These are phyloP conservation scores for Nerophis lumbriciformis DNA, from an alignment of 2,113 vertebrate species.

Conservation along the genomic window DNA sequence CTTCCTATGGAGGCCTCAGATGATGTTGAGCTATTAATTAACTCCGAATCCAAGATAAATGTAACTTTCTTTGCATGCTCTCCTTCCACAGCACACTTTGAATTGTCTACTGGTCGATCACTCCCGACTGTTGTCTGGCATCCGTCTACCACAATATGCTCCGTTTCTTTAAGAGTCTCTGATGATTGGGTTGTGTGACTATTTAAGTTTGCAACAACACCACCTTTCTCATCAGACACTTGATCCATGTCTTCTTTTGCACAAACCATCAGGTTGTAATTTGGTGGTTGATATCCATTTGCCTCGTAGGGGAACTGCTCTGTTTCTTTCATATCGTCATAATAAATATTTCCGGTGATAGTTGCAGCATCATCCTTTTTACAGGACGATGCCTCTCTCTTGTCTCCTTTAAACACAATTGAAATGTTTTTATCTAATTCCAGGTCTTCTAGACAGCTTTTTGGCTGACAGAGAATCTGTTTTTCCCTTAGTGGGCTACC, in stretches of 20 bases:
- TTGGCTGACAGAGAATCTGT: background rate
- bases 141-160: background rate
- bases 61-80: slow-evolving; percentile 48
- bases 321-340: background rate
- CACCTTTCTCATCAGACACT: background rate
- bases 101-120: background rate
- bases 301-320: background rate
- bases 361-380: background rate
- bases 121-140: background rate
- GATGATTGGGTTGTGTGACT: background rate
- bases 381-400: background rate
- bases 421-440: background rate
- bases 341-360: background rate
- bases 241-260: background rate
- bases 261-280: background rate
- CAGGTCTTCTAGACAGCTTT: background rate
- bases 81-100: background rate
- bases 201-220: background rate
- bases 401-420: background rate
- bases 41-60: slow-evolving; percentile 53
- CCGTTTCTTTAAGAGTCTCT: background rate
- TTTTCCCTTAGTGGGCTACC: background rate
- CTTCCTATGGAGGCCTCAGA: slow-evolving; percentile 33
- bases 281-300: background rate
- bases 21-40: slow-evolving; percentile 26